Conservation (phyloP, 1,140 invertebrate genomes). For the Tetragonula clypearis region DNA sequence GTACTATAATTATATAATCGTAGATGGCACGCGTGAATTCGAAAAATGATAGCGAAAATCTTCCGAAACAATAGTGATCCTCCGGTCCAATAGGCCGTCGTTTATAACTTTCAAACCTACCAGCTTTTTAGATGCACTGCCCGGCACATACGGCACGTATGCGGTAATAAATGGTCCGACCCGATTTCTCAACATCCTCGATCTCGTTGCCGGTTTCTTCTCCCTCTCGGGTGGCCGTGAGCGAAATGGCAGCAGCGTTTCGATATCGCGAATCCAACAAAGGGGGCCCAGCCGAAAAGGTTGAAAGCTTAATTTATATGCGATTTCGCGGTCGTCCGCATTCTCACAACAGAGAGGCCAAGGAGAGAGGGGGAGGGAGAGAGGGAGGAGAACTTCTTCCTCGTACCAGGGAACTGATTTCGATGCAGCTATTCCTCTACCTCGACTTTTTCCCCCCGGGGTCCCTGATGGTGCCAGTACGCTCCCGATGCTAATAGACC, state of each 20-base stretch:
- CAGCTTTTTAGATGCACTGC: not conserved
- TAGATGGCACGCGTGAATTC: not conserved
- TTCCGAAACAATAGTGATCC: not conserved
- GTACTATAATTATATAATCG: too few relatives aligned
- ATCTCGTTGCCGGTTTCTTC: constrained; percentile 35
- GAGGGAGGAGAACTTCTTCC: not conserved
- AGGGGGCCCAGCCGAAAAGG: constrained; percentile 60
- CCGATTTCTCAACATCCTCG: constrained; percentile 20
- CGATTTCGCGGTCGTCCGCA: constrained; percentile 62
- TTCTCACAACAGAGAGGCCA: constrained; percentile 50
- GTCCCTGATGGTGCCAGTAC: constrained; percentile 47
- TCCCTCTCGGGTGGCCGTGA: not conserved
- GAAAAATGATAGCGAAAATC: not conserved
- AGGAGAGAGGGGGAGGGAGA: not conserved
- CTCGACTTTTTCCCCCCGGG: constrained; percentile 39
- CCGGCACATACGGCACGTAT: not conserved
- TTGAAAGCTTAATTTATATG: constrained; percentile 72
- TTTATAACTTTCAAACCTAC: not conserved
- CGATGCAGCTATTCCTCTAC: constrained; percentile 67
- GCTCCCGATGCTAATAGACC: constrained; percentile 75
- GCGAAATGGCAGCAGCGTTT: constrained; percentile 21
- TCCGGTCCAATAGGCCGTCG: too few relatives aligned
- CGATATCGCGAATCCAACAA: constrained; percentile 60
- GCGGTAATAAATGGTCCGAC: constrained; percentile 10
- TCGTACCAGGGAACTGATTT: constrained; percentile 69